Evolutionary conservation across 2,797 vertebrate species (phyloP).

Genomic region (Chrysocyon brachyurus): DNA sequence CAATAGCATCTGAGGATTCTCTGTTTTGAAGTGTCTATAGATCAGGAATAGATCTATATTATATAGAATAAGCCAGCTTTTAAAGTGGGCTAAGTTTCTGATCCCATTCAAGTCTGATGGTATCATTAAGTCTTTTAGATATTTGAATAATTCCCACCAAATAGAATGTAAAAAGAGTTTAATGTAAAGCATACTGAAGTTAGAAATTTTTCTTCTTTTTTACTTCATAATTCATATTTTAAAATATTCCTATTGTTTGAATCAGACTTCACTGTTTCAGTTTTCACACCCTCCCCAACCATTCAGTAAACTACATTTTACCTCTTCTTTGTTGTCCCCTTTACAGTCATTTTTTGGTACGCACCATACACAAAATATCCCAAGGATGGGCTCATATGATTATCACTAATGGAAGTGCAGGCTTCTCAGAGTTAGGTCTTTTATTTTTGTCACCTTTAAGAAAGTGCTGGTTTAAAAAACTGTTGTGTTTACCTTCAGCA

Average conservation of each 20-base stretch:
- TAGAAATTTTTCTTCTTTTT: neutral
- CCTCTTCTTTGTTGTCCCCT: neutral
- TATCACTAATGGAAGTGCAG: neutral
- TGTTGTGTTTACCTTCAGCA: neutral
- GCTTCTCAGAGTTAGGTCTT: neutral
- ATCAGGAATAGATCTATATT: conserved; percentile 52
- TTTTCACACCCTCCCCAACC: neutral
- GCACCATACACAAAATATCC: neutral
- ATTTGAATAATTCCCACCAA: conserved; percentile 62
- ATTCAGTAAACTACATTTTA: neutral
- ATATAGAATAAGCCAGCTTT: conserved; percentile 75
- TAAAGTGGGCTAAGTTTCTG: conserved; percentile 75
- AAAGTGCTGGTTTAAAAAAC: neutral
- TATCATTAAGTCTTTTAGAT: conserved; percentile 80
- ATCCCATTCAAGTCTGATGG: conserved; percentile 72
- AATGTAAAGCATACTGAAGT: neutral
- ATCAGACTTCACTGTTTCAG: neutral
- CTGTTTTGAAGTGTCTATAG: conserved; percentile 78
- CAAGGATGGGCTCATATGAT: neutral
- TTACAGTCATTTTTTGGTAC: neutral
- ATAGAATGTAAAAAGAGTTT: neutral
- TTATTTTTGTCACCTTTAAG: neutral
- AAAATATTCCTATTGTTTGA: neutral
- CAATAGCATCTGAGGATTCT: conserved; percentile 82
- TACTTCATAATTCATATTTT: neutral